phyloP scores from a whole-genome alignment of 2,113 vertebrate genomes.

The Alces alces region DNA sequence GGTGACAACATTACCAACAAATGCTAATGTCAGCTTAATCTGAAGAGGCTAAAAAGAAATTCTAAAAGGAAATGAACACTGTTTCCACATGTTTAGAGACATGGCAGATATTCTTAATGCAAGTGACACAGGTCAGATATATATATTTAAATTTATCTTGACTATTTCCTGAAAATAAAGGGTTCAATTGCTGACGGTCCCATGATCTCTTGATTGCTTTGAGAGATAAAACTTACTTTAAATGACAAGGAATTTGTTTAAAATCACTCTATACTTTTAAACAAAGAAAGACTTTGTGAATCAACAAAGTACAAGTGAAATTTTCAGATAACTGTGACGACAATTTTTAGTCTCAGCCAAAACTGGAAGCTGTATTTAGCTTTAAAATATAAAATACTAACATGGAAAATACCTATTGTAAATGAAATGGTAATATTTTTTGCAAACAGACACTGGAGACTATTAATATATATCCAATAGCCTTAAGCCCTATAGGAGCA shows the following conservation, averaged over 20 bases:
- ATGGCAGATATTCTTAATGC: background rate
- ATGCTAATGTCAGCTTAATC: constrained; percentile 3
- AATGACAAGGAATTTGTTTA: background rate
- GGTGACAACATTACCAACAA: background rate
- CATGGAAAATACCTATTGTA: background rate
- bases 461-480: background rate
- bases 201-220: background rate
- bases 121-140: background rate
- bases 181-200: background rate
- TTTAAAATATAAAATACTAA: constrained; percentile 50
- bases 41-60: background rate
- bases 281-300: constrained; percentile 13
- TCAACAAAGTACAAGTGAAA: background rate
- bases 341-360: background rate
- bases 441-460: background rate
- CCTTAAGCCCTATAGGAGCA: background rate
- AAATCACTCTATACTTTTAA: background rate
- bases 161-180: background rate
- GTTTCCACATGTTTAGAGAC: background rate
- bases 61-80: background rate
- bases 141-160: background rate
- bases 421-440: constrained; percentile 38
- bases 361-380: constrained; percentile 27
- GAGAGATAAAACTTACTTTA: constrained; percentile 13
- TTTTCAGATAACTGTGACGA: constrained; percentile 11